Conservation (phyloP, 1,140 invertebrate genomes). For the Bactericera cockerelli region DNA sequence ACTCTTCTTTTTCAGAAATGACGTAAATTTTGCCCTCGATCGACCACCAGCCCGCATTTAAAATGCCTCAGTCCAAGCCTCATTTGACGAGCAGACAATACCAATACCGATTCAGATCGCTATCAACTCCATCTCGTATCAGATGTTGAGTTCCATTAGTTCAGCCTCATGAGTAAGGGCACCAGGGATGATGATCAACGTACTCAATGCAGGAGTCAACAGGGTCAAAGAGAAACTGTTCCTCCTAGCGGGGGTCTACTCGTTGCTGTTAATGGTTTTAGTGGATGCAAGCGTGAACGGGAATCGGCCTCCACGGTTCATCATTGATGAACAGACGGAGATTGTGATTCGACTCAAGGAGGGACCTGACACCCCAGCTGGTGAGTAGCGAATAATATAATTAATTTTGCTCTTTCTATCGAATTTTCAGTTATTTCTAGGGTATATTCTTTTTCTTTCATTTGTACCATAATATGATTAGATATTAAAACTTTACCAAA, state of each 20-base stretch:
- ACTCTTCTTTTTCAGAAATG: too few relatives aligned
- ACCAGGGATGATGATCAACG: background rate
- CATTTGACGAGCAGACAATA: too few relatives aligned
- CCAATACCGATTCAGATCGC: too few relatives aligned
- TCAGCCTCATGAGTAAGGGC: background rate
- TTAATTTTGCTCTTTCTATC: too few relatives aligned
- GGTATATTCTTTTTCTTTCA: too few relatives aligned
- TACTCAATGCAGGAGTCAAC: background rate
- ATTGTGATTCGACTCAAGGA: slow-evolving; percentile 77
- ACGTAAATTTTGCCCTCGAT: too few relatives aligned
- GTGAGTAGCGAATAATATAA: slow-evolving; percentile 38
- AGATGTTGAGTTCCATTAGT: background rate
- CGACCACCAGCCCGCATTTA: too few relatives aligned
- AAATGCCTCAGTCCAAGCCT: too few relatives aligned
- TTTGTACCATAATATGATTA: too few relatives aligned
- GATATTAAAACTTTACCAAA: too few relatives aligned
- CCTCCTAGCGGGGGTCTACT: background rate
- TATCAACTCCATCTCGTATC: too few relatives aligned
- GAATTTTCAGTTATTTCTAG: too few relatives aligned
- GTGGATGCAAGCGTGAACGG: slow-evolving; percentile 12
- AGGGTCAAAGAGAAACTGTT: background rate
- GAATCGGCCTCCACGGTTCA: slow-evolving; percentile 65
- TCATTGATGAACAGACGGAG: slow-evolving; percentile 73
- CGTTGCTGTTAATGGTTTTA: background rate
- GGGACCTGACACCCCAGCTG: slow-evolving; percentile 65